phyloP scores from a whole-genome alignment of 2,888 invertebrate genomes.

The Apotomis turbidana region DNA sequence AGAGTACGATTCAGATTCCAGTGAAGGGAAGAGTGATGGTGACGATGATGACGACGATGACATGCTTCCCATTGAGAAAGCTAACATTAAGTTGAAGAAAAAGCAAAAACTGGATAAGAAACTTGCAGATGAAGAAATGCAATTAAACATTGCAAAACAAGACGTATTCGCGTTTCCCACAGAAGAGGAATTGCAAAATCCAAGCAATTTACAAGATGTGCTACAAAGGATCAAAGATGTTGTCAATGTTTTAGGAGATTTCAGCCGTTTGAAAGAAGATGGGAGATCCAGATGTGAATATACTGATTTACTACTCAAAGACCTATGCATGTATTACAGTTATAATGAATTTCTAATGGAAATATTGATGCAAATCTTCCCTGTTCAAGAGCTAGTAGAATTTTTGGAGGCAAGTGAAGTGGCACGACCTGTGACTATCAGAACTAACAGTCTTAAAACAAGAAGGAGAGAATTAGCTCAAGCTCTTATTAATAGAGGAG shows the following conservation, averaged over 20 bases:
- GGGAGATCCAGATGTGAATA: constrained; percentile 92
- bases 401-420: constrained; percentile 98
- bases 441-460: constrained; percentile 97
- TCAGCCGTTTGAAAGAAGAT: constrained; percentile 87
- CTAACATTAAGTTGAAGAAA: constrained; percentile 89
- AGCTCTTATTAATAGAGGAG: constrained; percentile 97
- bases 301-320: constrained; percentile 89
- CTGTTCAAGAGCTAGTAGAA: constrained; percentile 93
- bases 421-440: constrained; percentile 96
- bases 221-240: constrained; percentile 96
- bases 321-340: constrained; percentile 97
- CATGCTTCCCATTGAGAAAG: constrained; percentile 93
- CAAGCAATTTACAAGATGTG: constrained; percentile 90
- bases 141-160: constrained; percentile 90
- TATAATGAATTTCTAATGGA: constrained; percentile 98
- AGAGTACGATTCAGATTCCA: constrained; percentile 70
- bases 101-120: constrained; percentile 88
- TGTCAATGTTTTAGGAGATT: constrained; percentile 91
- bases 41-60: constrained; percentile 82
- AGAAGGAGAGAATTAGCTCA: constrained; percentile 96
- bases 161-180: constrained; percentile 92
- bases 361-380: constrained; percentile 94
- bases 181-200: constrained; percentile 88
- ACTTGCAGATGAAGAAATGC: constrained; percentile 91
- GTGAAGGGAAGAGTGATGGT: constrained; percentile 61